phyloP scores from a whole-genome alignment of 2,888 invertebrate species.

The Sceliomorpha sp. region DNA sequence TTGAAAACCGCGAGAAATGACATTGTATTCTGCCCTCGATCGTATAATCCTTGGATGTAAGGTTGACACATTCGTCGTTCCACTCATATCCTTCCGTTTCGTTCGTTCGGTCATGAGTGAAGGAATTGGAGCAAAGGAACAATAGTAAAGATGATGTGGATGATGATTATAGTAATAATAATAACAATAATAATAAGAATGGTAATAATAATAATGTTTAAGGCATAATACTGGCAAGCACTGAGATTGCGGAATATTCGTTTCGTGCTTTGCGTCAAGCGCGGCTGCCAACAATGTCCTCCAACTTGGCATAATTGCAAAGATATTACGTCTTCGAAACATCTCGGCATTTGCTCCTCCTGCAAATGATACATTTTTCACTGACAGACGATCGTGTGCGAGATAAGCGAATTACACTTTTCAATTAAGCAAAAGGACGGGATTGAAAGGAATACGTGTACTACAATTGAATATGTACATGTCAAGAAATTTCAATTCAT shows the following conservation, averaged over 20 bases:
- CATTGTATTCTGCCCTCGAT: constrained; percentile 25
- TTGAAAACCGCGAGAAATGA: constrained; percentile 45
- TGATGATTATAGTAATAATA: constrained; percentile 50
- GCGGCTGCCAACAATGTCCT: constrained; percentile 56
- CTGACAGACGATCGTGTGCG: too few relatives aligned
- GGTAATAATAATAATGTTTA: constrained; percentile 55
- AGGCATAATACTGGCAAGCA: constrained; percentile 58
- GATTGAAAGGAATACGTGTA: too few relatives aligned
- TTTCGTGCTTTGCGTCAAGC: constrained; percentile 56
- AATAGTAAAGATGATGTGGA: constrained; percentile 43
- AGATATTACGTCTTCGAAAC: constrained; percentile 52
- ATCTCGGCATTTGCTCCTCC: constrained; percentile 44
- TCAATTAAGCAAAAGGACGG: too few relatives aligned
- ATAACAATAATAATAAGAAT: too few relatives aligned
- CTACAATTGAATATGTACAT: too few relatives aligned
- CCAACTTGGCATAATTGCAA: constrained; percentile 54
- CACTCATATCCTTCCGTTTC: constrained; percentile 18
- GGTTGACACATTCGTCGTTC: constrained; percentile 36
- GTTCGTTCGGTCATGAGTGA: constrained; percentile 28
- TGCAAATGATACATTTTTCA: constrained; percentile 51
- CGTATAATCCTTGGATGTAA: constrained; percentile 45
- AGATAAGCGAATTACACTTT: constrained; percentile 21
- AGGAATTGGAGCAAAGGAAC: constrained; percentile 40
- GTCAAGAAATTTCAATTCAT: too few relatives aligned
- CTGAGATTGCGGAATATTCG: constrained; percentile 56